Conservation (phyloP, 2,797 vertebrate species). For the Botia kubotai region DNA sequence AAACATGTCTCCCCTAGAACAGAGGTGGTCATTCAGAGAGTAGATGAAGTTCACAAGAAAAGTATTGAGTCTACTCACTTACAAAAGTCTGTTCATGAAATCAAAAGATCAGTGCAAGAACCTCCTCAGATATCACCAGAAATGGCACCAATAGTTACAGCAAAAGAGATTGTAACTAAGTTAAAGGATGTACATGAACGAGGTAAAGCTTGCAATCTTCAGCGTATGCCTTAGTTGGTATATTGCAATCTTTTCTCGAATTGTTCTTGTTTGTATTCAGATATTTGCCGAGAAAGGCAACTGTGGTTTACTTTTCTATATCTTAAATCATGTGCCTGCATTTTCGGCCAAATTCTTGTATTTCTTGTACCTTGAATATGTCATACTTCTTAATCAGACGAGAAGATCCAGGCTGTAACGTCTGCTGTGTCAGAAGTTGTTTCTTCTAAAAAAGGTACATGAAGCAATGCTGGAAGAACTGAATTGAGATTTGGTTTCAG, state of each 20-base stretch:
- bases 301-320: slow-evolving; percentile 15
- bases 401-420: slow-evolving; percentile 38
- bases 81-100: not conserved
- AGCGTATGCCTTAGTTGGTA: slow-evolving; percentile 22
- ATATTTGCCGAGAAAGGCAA: slow-evolving; percentile 53
- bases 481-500: slow-evolving; percentile 7
- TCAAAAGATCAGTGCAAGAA: not conserved
- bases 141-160: slow-evolving; percentile 4
- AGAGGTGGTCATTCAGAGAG: slow-evolving; percentile 1
- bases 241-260: slow-evolving; percentile 39
- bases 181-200: slow-evolving; percentile 26
- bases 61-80: not conserved
- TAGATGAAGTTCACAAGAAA: slow-evolving; percentile 14
- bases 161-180: slow-evolving; percentile 35
- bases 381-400: slow-evolving; percentile 33
- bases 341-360: slow-evolving; percentile 14
- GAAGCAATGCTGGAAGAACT: not conserved
- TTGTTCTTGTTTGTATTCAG: slow-evolving; percentile 26
- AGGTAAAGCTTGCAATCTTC: slow-evolving; percentile 52
- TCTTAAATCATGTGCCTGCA: slow-evolving; percentile 16
- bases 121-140: slow-evolving; percentile 8
- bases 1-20: not conserved
- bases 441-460: slow-evolving; percentile 31
- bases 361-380: slow-evolving; percentile 36
- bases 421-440: slow-evolving; percentile 13